These are phyloP conservation scores for Pseudomyrmex concolor DNA, from an alignment of 1,140 invertebrate genomes.

Conservation along the genomic window DNA sequence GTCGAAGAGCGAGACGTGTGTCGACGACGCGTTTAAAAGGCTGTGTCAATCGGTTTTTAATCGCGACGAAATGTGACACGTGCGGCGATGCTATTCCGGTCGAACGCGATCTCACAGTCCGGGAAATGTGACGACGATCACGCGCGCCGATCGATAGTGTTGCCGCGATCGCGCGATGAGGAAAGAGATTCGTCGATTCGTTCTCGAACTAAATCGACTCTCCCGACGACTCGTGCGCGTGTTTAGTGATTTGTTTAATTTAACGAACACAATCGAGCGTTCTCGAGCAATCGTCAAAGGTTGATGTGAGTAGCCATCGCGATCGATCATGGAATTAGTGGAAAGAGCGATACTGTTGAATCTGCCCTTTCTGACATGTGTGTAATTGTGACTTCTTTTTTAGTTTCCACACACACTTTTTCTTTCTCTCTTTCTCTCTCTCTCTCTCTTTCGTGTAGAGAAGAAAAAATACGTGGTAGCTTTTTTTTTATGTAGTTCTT, in stretches of 20 bases:
- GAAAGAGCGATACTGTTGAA: background rate
- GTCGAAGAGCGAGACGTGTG: constrained; percentile 63
- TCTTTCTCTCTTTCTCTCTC: too few relatives aligned
- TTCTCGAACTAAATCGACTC: background rate
- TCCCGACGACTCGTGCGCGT: constrained; percentile 1
- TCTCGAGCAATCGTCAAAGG: background rate
- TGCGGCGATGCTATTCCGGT: background rate
- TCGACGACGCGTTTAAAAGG: constrained; percentile 33
- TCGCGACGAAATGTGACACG: background rate
- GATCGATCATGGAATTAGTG: background rate
- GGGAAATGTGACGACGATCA: constrained; percentile 21
- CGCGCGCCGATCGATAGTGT: background rate
- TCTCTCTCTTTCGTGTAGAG: too few relatives aligned
- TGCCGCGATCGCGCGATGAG: background rate
- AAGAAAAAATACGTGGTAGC: too few relatives aligned
- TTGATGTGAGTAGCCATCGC: constrained; percentile 11
- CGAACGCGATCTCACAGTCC: constrained; percentile 12
- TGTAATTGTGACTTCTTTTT: background rate
- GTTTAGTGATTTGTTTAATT: background rate
- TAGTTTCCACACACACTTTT: too few relatives aligned
- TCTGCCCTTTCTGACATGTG: background rate
- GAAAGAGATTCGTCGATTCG: background rate
- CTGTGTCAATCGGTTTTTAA: constrained; percentile 26
- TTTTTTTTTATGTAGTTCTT: background rate
- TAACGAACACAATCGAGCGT: background rate